A percentile compares a stretch with the other conserved stretches of the same genome.
These are phyloP conservation scores for Ostrea denselamellosa DNA, from an alignment of 1,140 invertebrate genomes.

Conservation along the genomic window DNA sequence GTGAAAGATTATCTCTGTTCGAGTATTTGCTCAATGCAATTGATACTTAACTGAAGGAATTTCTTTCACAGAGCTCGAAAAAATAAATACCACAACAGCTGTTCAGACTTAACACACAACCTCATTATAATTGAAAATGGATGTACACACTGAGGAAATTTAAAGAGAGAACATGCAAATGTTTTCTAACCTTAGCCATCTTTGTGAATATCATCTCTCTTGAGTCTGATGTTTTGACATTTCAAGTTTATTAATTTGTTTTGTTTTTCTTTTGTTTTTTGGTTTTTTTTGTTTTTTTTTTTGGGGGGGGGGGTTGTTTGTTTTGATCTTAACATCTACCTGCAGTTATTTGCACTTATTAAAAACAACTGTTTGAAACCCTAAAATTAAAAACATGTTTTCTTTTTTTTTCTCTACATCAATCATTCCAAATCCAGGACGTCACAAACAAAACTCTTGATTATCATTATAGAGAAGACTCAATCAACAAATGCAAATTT, in stretches of 20 bases:
- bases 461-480: neutral
- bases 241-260: neutral
- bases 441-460: neutral
- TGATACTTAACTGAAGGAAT: neutral
- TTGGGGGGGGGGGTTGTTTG: no score
- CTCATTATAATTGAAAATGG: slow-evolving; percentile 28
- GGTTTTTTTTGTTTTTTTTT: neutral
- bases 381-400: neutral
- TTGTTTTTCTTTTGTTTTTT: neutral
- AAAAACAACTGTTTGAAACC: neutral
- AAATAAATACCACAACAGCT: neutral
- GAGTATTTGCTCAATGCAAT: neutral
- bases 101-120: neutral
- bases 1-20: neutral
- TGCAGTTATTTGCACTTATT: neutral
- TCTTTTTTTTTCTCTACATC: neutral
- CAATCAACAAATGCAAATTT: slow-evolving; percentile 1
- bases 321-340: neutral
- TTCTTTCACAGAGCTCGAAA: neutral
- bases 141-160: slow-evolving; percentile 4
- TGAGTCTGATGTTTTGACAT: neutral
- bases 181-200: neutral
- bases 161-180: neutral
- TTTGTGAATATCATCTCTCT: neutral
- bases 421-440: neutral